phyloP scores from a whole-genome alignment of 2,113 vertebrate genomes.

The Ovis canadensis region DNA sequence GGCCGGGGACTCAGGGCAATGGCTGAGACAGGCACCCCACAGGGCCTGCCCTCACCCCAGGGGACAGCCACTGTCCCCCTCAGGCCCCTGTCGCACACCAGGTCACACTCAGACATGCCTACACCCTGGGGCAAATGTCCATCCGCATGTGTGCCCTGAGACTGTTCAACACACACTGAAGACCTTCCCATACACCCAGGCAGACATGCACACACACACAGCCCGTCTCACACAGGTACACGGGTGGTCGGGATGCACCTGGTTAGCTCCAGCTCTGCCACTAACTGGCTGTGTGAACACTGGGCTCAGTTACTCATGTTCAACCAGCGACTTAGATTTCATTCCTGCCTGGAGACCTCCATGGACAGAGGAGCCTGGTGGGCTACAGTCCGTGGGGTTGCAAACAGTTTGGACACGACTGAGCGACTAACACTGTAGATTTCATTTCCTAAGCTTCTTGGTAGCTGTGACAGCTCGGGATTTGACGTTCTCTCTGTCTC shows the following conservation, averaged over 20 bases:
- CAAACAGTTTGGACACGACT: background rate
- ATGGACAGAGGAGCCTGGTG: background rate
- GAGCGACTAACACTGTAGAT: background rate
- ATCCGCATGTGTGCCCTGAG: background rate
- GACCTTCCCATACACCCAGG: background rate
- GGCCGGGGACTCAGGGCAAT: rapidly evolving
- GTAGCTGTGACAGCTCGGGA: background rate
- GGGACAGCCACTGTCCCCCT: rapidly evolving
- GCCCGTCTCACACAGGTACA: too few species aligned
- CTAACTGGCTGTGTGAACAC: background rate
- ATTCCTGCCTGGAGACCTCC: background rate
- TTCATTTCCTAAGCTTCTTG: background rate
- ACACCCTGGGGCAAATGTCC: background rate
- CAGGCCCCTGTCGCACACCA: background rate
- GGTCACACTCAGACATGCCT: background rate
- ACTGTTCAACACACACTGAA: background rate
- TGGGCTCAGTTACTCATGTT: background rate
- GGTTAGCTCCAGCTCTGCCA: background rate
- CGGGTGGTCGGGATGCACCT: background rate
- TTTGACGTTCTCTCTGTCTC: background rate
- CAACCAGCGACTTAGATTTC: background rate
- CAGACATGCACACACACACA: background rate
- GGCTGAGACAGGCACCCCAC: background rate
- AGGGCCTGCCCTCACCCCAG: background rate
- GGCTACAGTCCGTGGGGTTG: background rate